Base-by-base conservation (phyloP, 2,113 vertebrate species). In the Phoenicopterus ruber region DNA sequence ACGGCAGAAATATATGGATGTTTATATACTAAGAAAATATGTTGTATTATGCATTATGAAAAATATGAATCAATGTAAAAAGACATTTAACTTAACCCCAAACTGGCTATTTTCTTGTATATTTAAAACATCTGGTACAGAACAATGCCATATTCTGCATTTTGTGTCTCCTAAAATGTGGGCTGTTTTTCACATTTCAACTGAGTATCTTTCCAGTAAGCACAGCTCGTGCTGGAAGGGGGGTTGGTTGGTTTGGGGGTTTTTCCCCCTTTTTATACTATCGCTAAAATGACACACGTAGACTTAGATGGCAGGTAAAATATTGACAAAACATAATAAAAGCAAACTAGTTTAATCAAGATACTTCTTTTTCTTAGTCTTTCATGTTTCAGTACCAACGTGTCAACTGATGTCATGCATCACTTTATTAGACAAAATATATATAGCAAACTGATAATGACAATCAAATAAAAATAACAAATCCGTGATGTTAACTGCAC, bases 41-140 rank as follows among this genome's bases (percentile, higher is more conserved):
- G 17, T 70, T 72, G 19, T 57, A 76, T 44, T 85, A 40, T 61
- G 25, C 63, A 84, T 78, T 71, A 80, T 57, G 47, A 90, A 74
- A 93, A 90, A 57, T 57, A 81, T 47, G 54, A 88, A 70, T 94
- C 82, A 49, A 21, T 85, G 38, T 36, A 88, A 71, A 55, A 79
- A 83, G 86, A 87, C 71, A 86, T 73, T 86, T 67, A 93, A 69
- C 67, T 94, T 83, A 86, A 86, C 76, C 55, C 52, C 69, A 71
- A 71, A 90, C 26, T 77, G 77, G 76, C 14, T 47, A 67, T 95
- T 92, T 95, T 81, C 34, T 65, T 44, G 13, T 55, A 63, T 92
- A 70, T 94, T 90, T 94, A 88, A 94, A 96, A 95, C 85, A 90
- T 73, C 93, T 92, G 87, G 69, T 38, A 12, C 7, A 87, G 70